phyloP scores from a whole-genome alignment of 2,797 vertebrate genomes.

The Muscicapa striata region DNA sequence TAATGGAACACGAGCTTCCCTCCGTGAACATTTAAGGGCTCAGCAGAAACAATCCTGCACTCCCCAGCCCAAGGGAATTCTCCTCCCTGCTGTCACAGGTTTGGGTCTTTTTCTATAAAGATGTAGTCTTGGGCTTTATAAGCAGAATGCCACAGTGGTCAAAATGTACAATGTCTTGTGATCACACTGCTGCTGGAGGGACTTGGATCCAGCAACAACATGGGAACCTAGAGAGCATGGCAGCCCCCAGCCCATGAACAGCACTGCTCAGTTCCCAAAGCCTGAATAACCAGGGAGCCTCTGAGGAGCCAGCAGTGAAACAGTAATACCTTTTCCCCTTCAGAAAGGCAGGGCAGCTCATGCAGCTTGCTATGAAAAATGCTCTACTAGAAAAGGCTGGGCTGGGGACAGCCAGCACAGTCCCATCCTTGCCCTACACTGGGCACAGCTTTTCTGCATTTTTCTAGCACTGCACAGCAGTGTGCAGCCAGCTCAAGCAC shows the following conservation, averaged over 20 bases:
- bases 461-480: background rate
- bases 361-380: background rate
- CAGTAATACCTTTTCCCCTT: background rate
- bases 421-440: background rate
- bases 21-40: background rate
- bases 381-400: accelerated
- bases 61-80: background rate
- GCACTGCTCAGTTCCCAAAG: background rate
- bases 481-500: accelerated
- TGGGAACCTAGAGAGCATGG: background rate
- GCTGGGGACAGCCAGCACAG: background rate
- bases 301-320: background rate
- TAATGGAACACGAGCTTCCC: background rate
- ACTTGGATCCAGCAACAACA: background rate
- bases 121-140: background rate
- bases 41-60: background rate
- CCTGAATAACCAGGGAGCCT: background rate
- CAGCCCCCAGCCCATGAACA: background rate
- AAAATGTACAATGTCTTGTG: background rate
- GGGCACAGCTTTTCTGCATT: background rate
- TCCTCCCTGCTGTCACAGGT: background rate
- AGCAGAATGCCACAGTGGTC: background rate
- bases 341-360: background rate
- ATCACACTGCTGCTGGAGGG: background rate
- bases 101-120: background rate